These are phyloP conservation scores for Argyrosomus regius DNA, from an alignment of 2,797 vertebrate species.

Conservation along the genomic window DNA sequence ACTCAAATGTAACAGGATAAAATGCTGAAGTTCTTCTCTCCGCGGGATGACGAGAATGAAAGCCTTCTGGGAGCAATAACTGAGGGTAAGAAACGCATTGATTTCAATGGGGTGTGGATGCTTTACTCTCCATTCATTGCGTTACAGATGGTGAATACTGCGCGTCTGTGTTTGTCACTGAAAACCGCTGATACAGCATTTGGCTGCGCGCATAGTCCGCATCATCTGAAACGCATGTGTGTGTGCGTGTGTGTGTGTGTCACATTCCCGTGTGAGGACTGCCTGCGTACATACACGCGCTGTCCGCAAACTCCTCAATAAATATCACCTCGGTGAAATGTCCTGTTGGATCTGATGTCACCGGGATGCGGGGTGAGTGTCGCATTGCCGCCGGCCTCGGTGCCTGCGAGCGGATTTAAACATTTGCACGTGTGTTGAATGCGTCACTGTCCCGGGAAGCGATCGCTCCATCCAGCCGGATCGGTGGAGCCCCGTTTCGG, in stretches of 20 bases:
- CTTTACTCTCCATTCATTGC: constrained; percentile 7
- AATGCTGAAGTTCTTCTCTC: constrained; percentile 85
- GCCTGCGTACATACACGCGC: constrained; percentile 11
- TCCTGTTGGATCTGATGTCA: constrained; percentile 46
- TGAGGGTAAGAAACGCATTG: constrained; percentile 71
- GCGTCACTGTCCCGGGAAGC: constrained; percentile 76
- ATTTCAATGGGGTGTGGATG: constrained; percentile 9
- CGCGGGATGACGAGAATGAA: constrained; percentile 84
- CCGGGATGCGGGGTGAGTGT: constrained; percentile 65
- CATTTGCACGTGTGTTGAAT: constrained; percentile 67
- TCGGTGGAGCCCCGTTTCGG: constrained; percentile 17
- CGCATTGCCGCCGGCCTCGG: constrained; percentile 80
- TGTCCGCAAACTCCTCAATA: not conserved
- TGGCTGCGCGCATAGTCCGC: constrained; percentile 53
- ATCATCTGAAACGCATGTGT: constrained; percentile 39
- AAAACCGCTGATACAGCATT: constrained; percentile 76
- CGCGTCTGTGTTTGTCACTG: constrained; percentile 44
- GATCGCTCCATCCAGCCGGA: constrained; percentile 44
- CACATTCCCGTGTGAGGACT: constrained; percentile 23
- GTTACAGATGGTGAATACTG: constrained; percentile 36
- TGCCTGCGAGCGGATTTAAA: constrained; percentile 63
- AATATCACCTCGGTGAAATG: not conserved
- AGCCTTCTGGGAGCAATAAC: constrained; percentile 80
- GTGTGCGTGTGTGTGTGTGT: constrained; percentile 16
- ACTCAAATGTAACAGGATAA: constrained; percentile 65